These are phyloP conservation scores for Torymus tubicola DNA, from an alignment of 2,888 invertebrate species.

Conservation along the genomic window DNA sequence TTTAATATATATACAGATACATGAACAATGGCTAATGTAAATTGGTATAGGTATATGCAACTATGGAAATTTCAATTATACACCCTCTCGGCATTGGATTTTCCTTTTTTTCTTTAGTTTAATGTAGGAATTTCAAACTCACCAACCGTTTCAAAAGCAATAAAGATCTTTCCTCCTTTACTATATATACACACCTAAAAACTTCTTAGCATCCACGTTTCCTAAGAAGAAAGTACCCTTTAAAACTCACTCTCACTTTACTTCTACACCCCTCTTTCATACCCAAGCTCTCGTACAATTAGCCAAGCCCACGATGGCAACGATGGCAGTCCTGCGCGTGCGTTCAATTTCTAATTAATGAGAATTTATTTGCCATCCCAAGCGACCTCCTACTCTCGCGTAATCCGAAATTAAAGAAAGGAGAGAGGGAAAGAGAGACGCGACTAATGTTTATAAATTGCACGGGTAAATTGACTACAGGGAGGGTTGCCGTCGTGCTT, in stretches of 20 bases:
- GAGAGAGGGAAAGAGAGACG: no score
- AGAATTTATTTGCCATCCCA: constrained; percentile 40
- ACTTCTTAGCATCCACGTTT: not conserved
- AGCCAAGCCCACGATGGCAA: not conserved
- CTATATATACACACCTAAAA: not conserved
- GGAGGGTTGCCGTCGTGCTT: no score
- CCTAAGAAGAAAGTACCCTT: constrained; percentile 11
- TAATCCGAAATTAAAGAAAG: constrained; percentile 10
- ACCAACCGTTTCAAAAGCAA: not conserved
- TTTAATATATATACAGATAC: no score
- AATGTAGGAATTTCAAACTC: no score
- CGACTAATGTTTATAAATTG: no score
- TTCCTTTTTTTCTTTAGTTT: no score
- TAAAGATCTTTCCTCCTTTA: not conserved
- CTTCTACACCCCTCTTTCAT: not conserved
- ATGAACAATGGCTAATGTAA: no score
- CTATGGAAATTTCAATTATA: no score
- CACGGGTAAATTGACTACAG: no score
- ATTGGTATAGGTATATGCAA: no score
- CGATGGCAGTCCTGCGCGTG: not conserved
- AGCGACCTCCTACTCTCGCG: not conserved
- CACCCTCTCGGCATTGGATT: no score
- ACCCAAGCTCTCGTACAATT: constrained; percentile 9
- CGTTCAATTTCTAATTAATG: constrained; percentile 48
- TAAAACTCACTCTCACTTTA: constrained; percentile 1